Evolutionary conservation across 53 echinoderm and acorn worm genomes (phyloP).

Genomic region (Pentamera pediparva): DNA sequence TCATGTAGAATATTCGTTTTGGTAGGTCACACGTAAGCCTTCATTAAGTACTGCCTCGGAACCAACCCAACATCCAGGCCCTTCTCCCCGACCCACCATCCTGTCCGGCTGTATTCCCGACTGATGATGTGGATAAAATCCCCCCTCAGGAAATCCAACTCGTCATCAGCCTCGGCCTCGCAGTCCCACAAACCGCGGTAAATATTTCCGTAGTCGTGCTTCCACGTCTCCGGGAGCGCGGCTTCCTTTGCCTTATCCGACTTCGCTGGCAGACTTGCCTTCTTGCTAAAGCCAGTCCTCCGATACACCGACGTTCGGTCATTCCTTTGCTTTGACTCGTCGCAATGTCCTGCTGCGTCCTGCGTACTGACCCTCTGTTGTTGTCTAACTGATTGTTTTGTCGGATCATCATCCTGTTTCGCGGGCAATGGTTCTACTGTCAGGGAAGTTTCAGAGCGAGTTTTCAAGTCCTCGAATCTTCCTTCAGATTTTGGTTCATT

Average conservation of each 20-base stretch:
- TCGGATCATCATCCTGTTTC: no score
- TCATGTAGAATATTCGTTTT: no score
- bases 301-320: no score
- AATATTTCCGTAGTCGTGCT: conserved; percentile 82
- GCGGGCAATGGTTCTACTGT: no score
- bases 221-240: conserved; percentile 57
- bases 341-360: no score
- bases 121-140: conserved; percentile 88
- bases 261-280: neutral
- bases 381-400: neutral
- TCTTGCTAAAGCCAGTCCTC: no score
- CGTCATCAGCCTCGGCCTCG: conserved; percentile 56
- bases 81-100: conserved; percentile 95
- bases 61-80: conserved; percentile 80
- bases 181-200: conserved; percentile 92
- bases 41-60: conserved; percentile 84
- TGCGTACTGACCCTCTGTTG: neutral
- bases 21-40: conserved; percentile 67
- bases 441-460: no score
- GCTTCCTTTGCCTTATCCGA: neutral
- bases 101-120: conserved; percentile 69
- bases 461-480: no score
- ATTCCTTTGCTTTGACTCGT: no score
- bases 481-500: no score
- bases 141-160: conserved; percentile 70